Conservation (phyloP, 1,140 invertebrate species). For the Papilio aristodemus region DNA sequence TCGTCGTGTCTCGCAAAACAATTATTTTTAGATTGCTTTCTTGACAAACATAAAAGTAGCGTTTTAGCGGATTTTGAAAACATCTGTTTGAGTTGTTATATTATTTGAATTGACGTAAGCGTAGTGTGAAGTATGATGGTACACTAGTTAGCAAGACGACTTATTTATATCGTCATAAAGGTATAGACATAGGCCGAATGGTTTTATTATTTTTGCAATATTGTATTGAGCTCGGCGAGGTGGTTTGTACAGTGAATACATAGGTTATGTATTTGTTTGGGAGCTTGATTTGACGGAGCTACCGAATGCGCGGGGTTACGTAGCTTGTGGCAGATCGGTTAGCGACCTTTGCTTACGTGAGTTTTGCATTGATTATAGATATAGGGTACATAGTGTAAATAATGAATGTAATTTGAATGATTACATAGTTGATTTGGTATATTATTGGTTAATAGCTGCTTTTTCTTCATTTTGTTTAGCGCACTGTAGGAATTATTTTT, state of each 20-base stretch:
- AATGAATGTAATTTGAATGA: background rate
- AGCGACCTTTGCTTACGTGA: constrained; percentile 43
- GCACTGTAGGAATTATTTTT: constrained; percentile 12
- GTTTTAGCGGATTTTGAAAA: constrained; percentile 50
- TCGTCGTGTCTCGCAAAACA: constrained; percentile 57
- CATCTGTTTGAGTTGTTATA: constrained; percentile 55
- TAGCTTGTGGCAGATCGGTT: constrained; percentile 30
- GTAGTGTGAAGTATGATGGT: constrained; percentile 4
- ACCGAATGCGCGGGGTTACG: constrained; percentile 9
- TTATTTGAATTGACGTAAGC: constrained; percentile 40
- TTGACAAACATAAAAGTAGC: constrained; percentile 49
- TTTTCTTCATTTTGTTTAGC: constrained; percentile 1
- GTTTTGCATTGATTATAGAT: constrained; percentile 24
- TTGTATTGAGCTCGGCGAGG: constrained; percentile 12
- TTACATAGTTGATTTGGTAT: background rate
- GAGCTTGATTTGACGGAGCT: constrained; percentile 27
- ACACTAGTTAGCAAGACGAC: background rate
- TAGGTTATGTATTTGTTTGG: constrained; percentile 54
- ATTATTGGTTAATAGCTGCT: background rate
- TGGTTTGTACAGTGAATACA: constrained; percentile 31
- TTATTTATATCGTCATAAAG: no score
- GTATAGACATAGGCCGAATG: background rate
- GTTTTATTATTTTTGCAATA: constrained; percentile 44
- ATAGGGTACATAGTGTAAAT: constrained; percentile 7
- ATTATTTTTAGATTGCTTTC: constrained; percentile 68